These are phyloP conservation scores for Podotricha telesiphe DNA, from an alignment of 2,888 invertebrate genomes.

Conservation along the genomic window DNA sequence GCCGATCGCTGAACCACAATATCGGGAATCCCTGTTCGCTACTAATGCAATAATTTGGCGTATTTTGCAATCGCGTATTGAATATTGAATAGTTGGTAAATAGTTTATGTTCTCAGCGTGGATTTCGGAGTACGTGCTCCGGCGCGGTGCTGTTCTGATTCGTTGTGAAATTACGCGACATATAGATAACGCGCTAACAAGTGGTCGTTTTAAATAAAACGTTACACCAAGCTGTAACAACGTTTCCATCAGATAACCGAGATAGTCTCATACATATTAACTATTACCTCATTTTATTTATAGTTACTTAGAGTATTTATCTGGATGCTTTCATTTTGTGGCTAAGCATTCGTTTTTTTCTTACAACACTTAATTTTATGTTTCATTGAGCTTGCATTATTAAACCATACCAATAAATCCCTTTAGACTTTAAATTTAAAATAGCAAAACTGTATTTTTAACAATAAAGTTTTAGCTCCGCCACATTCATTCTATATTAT, in stretches of 20 bases:
- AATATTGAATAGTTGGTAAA: conserved; percentile 82
- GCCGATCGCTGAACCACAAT: conserved; percentile 81
- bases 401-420: too few relatives aligned
- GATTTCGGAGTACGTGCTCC: conserved; percentile 80
- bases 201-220: conserved; percentile 72
- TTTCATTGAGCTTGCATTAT: too few relatives aligned
- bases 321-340: not conserved
- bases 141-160: conserved; percentile 55
- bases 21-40: conserved; percentile 83
- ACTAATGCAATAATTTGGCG: conserved; percentile 84
- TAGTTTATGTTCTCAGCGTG: conserved; percentile 81
- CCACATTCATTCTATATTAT: too few relatives aligned
- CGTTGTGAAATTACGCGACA: conserved; percentile 77
- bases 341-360: too few relatives aligned
- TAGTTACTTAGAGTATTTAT: conserved; percentile 19
- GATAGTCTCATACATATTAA: conserved; percentile 54
- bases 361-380: too few relatives aligned
- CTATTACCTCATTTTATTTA: conserved; percentile 35
- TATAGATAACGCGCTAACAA: conserved; percentile 75
- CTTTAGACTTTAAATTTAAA: too few relatives aligned
- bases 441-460: too few relatives aligned
- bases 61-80: conserved; percentile 83
- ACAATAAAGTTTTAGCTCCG: too few relatives aligned
- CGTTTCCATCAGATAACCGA: conserved; percentile 68
- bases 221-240: conserved; percentile 71